These are phyloP conservation scores for Scyliorhinus canicula DNA, from an alignment of 2,797 vertebrate species.

Conservation along the genomic window DNA sequence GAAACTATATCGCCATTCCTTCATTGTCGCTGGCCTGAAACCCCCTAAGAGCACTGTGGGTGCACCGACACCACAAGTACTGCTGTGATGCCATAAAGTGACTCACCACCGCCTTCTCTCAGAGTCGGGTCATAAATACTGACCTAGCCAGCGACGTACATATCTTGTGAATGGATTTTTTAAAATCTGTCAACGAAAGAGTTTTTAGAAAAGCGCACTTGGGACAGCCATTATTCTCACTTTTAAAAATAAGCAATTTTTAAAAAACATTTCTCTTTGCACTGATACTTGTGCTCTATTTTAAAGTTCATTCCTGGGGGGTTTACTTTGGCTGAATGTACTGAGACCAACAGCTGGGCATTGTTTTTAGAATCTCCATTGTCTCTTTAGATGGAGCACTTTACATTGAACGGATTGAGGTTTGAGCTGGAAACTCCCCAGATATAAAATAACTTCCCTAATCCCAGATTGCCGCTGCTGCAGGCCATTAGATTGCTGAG, in stretches of 20 bases:
- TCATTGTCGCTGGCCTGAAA: too few relatives aligned
- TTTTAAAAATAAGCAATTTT: not conserved
- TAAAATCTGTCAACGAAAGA: not conserved
- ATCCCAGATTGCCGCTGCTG: not conserved
- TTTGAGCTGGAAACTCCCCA: not conserved
- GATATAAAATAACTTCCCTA: not conserved
- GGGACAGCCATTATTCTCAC: not conserved
- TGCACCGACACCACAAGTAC: too few relatives aligned
- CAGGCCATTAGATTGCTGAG: not conserved
- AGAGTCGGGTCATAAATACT: too few relatives aligned
- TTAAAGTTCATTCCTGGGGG: not conserved
- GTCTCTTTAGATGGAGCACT: not conserved
- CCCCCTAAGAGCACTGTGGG: too few relatives aligned
- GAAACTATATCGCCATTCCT: too few relatives aligned
- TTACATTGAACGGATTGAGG: not conserved
- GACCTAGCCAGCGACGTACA: too few relatives aligned
- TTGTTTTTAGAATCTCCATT: not conserved
- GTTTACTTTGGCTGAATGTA: not conserved
- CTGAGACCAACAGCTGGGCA: not conserved
- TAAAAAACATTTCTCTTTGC: not conserved
- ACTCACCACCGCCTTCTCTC: too few relatives aligned
- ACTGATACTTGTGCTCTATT: not conserved
- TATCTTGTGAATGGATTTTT: too few relatives aligned
- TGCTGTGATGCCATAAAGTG: too few relatives aligned
- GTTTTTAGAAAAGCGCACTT: not conserved